phyloP scores from a whole-genome alignment of 2,113 vertebrate species.

The Xiphophorus couchianus region DNA sequence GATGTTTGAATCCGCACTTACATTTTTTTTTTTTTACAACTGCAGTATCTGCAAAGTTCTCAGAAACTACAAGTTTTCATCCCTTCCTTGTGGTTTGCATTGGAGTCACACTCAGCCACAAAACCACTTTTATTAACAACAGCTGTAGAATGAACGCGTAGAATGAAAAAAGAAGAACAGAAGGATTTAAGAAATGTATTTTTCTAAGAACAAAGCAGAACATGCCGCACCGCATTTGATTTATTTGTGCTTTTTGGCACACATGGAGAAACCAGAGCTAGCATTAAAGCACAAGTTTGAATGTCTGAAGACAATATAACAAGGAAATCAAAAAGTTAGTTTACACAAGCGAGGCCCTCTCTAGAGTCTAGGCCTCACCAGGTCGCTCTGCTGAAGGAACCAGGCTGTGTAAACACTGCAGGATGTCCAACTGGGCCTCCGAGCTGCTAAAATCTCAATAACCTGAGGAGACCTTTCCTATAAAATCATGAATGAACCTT shows the following conservation, averaged over 20 bases:
- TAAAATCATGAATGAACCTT: not conserved
- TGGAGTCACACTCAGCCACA: not conserved
- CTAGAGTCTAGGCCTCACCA: not conserved
- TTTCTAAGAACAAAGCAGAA: slow-evolving; percentile 7
- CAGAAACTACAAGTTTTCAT: not conserved
- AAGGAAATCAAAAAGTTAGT: slow-evolving; percentile 41
- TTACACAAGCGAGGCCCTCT: slow-evolving; percentile 42
- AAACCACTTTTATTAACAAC: slow-evolving; percentile 11
- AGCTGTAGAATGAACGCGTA: slow-evolving; percentile 3
- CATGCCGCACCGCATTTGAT: not conserved
- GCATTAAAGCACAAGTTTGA: not conserved
- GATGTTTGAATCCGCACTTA: no score
- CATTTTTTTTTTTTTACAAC: no score
- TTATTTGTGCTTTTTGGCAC: slow-evolving; percentile 1
- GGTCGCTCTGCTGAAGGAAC: slow-evolving; percentile 15
- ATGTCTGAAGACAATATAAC: slow-evolving; percentile 1
- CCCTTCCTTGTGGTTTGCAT: not conserved
- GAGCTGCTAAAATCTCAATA: not conserved
- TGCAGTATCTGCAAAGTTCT: not conserved
- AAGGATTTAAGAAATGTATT: slow-evolving; percentile 1
- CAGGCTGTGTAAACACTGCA: slow-evolving; percentile 42
- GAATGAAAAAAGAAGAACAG: not conserved
- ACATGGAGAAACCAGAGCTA: not conserved
- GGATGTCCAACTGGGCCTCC: slow-evolving; percentile 24
- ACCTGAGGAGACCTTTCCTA: not conserved